A percentile compares a stretch with the other conserved stretches of the same genome.
Evolutionary conservation across 2,888 invertebrate species (phyloP).

Genomic region (Luperina nickerlii): DNA sequence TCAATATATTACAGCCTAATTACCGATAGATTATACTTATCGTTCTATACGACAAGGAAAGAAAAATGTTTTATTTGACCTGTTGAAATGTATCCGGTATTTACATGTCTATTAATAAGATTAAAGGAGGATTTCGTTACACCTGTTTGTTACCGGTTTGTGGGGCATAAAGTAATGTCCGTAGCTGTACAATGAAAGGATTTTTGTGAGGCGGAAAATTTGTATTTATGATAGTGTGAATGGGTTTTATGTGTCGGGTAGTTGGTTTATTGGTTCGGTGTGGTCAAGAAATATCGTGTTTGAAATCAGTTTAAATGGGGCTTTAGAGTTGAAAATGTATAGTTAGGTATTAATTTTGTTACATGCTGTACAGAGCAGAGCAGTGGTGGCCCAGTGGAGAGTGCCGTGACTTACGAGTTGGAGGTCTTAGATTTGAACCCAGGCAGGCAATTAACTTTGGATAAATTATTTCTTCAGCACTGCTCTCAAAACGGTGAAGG

Average conservation of each 20-base stretch:
- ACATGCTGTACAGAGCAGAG: not conserved
- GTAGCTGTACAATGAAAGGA: slow-evolving; percentile 48
- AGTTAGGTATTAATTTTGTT: not conserved
- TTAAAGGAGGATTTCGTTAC: slow-evolving; percentile 75
- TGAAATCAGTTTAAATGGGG: not conserved
- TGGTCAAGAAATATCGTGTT: slow-evolving; percentile 16
- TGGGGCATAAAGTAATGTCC: slow-evolving; percentile 40
- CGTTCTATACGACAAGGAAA: slow-evolving; percentile 72
- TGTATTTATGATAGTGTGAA: slow-evolving; percentile 63
- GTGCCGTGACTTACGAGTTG: not conserved
- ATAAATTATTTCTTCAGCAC: not conserved
- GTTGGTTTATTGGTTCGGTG: slow-evolving; percentile 38
- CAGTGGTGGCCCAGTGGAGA: not conserved
- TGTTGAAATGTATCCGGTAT: slow-evolving; percentile 81
- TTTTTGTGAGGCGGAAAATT: slow-evolving; percentile 56
- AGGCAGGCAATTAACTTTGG: not conserved
- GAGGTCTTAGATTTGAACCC: not conserved
- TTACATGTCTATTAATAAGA: slow-evolving; percentile 86
- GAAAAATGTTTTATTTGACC: slow-evolving; percentile 84
- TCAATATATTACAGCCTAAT: slow-evolving; percentile 87
- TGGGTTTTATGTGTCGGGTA: slow-evolving; percentile 36
- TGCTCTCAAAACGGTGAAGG: not conserved
- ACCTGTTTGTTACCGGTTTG: slow-evolving; percentile 63
- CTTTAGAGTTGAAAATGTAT: not conserved
- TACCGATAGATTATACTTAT: slow-evolving; percentile 89